phyloP scores from a whole-genome alignment of 2,797 vertebrate genomes.

The Coluber constrictor region DNA sequence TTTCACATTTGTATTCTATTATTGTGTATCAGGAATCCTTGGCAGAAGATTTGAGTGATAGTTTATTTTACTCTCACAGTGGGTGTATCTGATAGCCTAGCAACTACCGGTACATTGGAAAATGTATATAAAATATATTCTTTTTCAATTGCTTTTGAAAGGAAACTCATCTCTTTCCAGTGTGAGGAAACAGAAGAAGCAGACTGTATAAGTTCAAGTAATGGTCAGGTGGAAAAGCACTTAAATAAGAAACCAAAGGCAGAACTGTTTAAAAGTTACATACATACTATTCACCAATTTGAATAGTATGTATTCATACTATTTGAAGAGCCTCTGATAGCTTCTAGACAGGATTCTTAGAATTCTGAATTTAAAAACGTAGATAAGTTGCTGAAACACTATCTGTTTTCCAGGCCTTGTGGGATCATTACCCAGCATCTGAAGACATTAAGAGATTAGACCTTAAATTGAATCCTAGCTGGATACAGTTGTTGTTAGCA shows the following conservation, averaged over 20 bases:
- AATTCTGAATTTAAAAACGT: neutral
- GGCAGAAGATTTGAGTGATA: neutral
- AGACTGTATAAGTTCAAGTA: neutral
- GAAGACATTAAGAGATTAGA: neutral
- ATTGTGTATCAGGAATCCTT: neutral
- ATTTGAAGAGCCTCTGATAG: neutral
- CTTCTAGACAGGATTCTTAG: neutral
- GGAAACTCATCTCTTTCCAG: neutral
- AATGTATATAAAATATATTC: neutral
- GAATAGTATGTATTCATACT: neutral
- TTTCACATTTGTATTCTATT: neutral
- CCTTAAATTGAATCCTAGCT: neutral
- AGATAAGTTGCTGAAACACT: neutral
- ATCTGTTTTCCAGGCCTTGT: neutral
- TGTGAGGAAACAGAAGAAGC: neutral
- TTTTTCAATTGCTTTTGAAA: neutral
- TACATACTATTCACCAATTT: neutral
- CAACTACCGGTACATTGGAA: neutral
- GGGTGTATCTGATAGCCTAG: neutral
- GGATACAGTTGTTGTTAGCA: neutral
- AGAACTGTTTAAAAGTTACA: neutral
- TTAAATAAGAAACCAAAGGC: neutral
- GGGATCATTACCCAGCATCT: neutral
- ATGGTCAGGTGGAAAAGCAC: neutral
- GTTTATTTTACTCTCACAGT: neutral